phyloP scores from a whole-genome alignment of 2,797 vertebrate genomes.

The Poecilia velifera region DNA sequence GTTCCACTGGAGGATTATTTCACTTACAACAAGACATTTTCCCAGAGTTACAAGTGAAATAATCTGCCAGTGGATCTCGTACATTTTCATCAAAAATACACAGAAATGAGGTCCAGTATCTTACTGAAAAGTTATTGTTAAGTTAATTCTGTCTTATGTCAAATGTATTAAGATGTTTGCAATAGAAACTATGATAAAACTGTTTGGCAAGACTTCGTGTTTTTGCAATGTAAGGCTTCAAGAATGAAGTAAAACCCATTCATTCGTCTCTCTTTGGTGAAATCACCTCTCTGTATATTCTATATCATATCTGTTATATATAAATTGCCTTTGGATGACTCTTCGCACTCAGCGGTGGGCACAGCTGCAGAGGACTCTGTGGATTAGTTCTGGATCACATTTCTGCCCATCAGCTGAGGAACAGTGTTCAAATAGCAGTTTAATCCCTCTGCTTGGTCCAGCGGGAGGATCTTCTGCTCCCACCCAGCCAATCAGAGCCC shows the following conservation, averaged over 20 bases:
- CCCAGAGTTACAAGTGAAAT: no score
- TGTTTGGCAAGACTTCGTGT: no score
- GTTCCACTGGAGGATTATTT: no score
- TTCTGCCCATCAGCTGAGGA: conserved; percentile 79
- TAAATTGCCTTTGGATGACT: conserved; percentile 69
- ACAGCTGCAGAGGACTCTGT: conserved; percentile 80
- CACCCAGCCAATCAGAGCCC: conserved; percentile 54
- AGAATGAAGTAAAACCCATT: background rate
- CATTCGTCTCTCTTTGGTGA: background rate
- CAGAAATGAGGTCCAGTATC: no score
- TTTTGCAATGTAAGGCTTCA: no score
- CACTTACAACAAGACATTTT: no score
- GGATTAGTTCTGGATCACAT: conserved; percentile 80
- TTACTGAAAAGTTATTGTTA: no score
- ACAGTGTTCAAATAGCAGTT: conserved; percentile 75
- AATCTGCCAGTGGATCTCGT: no score
- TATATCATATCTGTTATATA: conserved; percentile 47
- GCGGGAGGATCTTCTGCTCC: conserved; percentile 52
- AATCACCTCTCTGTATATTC: background rate
- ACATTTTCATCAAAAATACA: no score
- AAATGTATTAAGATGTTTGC: no score
- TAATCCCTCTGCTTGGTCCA: conserved; percentile 68
- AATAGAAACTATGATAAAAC: no score
- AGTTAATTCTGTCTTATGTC: no score
- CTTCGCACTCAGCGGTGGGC: conserved; percentile 64